Evolutionary conservation across 2,888 invertebrate species (phyloP), one percentile per base, ranked within the genome.

Genomic region (Dicyrtomina minuta): DNA sequence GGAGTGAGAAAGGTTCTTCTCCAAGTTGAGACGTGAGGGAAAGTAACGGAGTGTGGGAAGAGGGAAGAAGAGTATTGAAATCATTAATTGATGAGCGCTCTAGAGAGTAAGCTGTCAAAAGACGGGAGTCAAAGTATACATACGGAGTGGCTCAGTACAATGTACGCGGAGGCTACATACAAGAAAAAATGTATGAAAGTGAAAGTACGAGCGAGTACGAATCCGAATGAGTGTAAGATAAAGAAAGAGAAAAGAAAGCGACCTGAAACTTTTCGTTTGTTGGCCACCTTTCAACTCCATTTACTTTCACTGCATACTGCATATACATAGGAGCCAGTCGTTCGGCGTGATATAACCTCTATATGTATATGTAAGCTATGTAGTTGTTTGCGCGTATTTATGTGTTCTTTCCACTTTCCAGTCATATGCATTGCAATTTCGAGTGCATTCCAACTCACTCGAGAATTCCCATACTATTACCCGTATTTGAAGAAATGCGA

Each of bases 221-320:
- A n/a, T n/a, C n/a, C n/a, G n/a, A n/a, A n/a, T n/a, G n/a, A n/a
- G n/a, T n/a, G n/a, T n/a, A 33, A 58, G 41, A 8, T 27, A 58
- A 33, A 39, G 33, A 56, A 27, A 4, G 26, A 10, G 51, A 51
- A 20, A 20, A n/a, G n/a, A 26, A 33, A 56, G 56, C 56, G 58
- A 58, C 33, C 39, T 39, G 33, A 58, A 58, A 33, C 5, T 61
- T 49, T 49, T 49, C 62, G 41, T 44, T 53, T 65, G 22, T 66
- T 66, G 66, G 66, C 66, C 58, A 66, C 56, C 66, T 66, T 66
- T 66, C 66, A 66, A 66, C 66, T 66, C 66, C 66, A 66, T 66
- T 66, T 56, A 27, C 56, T 66, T 43, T 66, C 58, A 10, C 46
- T n/a, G 49, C 15, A n/a, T 20, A 6, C 20, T 20, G 4, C 20